Base-by-base conservation (phyloP, 2,797 vertebrate species). In the Melanotaenia trifasciata region DNA sequence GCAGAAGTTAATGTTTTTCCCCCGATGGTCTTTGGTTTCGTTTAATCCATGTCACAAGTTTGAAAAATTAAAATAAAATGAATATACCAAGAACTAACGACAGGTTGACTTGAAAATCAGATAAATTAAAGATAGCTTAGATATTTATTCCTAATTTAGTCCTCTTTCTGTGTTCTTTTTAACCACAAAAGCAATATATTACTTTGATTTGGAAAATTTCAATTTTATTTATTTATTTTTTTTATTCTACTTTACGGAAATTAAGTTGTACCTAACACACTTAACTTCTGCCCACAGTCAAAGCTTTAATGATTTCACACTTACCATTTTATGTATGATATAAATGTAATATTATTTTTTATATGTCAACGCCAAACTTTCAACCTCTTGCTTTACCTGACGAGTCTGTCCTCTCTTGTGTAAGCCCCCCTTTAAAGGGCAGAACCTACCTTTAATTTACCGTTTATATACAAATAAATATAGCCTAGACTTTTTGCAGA, bases 1-100 rank as follows among this genome's bases (percentile, higher is more conserved):
- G 43, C 24, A 57, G 64, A 59, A 30, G 70, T 32, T 32, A 67
- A 47, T 77, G 50, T 54, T 80, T 81, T 59, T 30, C 24, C 40
- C 53, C 43, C 2, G 58, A 16, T 76, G 53, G 33, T 60, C 57
- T 72, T 57, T 65, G 58, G 35, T 74, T 72, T 77, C 9, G 64
- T 58, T 63, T n/a, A 65, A 73, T 63, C 20, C 51, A 22, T 43
- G 3, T 9, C 33, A 57, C 12, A 58, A 22, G 4, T 64, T 60
- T 13, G 7, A 58, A 58, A 62, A 40, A 14, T 45, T 0, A 0
- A 13, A 30, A 61, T 22, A 0, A 56, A 33, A 61, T 40, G 22
- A 61, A 1, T 5, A 22, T 8, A 7, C 59, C 59, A 5, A 51
- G 8, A 20, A 62, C 30, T 16, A 26, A 53, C 7, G 9, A n/a